Percentiles rank a stretch among this genome's conserved stretches.
These are phyloP conservation scores for Chionis minor DNA, from an alignment of 2,113 vertebrate genomes.

Conservation along the genomic window DNA sequence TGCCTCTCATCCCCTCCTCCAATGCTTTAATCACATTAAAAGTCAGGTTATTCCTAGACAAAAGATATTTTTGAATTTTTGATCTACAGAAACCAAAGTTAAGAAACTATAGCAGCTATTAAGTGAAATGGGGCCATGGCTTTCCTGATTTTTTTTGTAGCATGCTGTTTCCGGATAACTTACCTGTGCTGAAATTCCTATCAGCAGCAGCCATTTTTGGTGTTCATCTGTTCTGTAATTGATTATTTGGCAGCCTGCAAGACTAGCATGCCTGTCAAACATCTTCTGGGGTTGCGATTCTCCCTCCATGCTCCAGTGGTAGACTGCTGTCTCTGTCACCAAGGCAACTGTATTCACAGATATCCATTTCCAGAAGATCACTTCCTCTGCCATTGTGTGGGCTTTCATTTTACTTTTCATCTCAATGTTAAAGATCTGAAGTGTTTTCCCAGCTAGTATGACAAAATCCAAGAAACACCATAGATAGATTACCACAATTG, in stretches of 20 bases:
- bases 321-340: slow-evolving; percentile 89
- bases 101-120: neutral
- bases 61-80: neutral
- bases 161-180: neutral
- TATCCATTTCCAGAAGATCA: slow-evolving; percentile 96
- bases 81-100: neutral
- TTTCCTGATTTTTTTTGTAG: neutral
- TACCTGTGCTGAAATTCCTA: slow-evolving; percentile 94
- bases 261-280: slow-evolving; percentile 89
- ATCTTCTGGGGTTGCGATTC: slow-evolving; percentile 90
- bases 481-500: neutral
- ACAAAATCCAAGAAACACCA: slow-evolving; percentile 46
- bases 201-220: slow-evolving; percentile 91
- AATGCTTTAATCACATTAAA: rapidly evolving
- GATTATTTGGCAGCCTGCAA: slow-evolving; percentile 90
- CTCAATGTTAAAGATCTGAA: slow-evolving; percentile 96
- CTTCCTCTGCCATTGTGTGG: slow-evolving; percentile 90
- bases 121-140: neutral
- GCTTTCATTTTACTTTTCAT: slow-evolving; percentile 96
- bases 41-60: neutral
- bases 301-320: slow-evolving; percentile 94
- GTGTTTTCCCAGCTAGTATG: slow-evolving; percentile 86
- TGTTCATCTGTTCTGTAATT: slow-evolving; percentile 91
- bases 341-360: slow-evolving; percentile 89
- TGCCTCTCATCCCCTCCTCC: neutral